Evolutionary conservation across 2,888 invertebrate species (phyloP), one percentile per base, ranked within the genome.

Genomic region (Lithophane leautieri): DNA sequence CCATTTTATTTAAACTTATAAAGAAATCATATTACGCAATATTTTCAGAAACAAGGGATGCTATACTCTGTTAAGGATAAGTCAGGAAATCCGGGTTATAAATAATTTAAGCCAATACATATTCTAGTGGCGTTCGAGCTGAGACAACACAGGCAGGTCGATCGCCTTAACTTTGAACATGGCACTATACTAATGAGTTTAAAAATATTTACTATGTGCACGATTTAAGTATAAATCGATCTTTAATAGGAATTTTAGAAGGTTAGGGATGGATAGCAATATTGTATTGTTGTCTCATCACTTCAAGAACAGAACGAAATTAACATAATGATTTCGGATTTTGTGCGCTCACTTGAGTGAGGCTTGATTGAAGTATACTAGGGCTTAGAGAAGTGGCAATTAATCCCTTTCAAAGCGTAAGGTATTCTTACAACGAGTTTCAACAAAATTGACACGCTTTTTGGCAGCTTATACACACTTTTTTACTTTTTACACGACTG

Each of bases 101-200:
- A 79, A 83, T 82, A 73, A 83, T 79, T 73, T 68, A 74, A 61
- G 25, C 19, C 63, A 40, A 74, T 81, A 83, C 70, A 81, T 81
- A 81, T 79, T 73, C 68, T 54, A 78, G 62, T 62, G 40, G 58
- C 19, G 50, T 83, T 58, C 61, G 67, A 60, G n/a, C 54, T 40
- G 25, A n/a, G 54, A 25, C 34, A 34, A 19, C 12, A n/a, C 1
- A 9, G 58, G 40, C 58, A 47, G 42, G 52, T 25, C 62, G 28
- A 44, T 34, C n/a, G 44, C 52, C 40, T 25, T 61, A 44, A 56
- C 56, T 63, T 68, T 25, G 25, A 56, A 81, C 66, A 25, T 16
- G n/a, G 54, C 19, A 61, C 65, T 62, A 76, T 34, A 50, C 50
- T 70, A 61, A 82, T 76, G 44, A 68, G 25, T 68, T 58, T 47